Evolutionary conservation across 2,113 vertebrate genomes (phyloP), one percentile per base, ranked within the genome.

Genomic region (Hemiprocne comata): DNA sequence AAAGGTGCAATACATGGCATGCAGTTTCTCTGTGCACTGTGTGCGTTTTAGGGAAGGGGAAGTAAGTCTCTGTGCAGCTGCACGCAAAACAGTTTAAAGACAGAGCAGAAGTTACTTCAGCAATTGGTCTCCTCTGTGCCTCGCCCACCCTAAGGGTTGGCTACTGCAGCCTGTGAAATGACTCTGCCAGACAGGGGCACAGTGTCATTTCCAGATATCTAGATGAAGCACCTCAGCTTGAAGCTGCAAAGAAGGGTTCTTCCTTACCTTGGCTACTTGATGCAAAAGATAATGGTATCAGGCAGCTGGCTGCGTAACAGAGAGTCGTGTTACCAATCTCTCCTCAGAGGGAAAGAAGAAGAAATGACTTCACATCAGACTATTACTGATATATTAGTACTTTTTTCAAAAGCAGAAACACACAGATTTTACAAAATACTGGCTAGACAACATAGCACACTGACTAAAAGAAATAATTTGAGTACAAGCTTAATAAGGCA

Each of bases 401-500:
- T 87, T 94, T 74, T 72, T 60, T 73, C 93, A 91, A 92, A 88
- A 83, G 93, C 87, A 90, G 94, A 79, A 94, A 87, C 65, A 83
- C 81, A 80, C 78, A 71, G 77, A 86, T 88, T 93, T 91, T 95
- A 95, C 67, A 93, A 90, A 94, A 94, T 38, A 88, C 79, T 75
- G 60, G 65, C 65, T 91, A 95, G 92, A 96, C 79, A 93, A 48
- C 7, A 16, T 31, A 86, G 69, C 76, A 95, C 75, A 13, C 72
- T 78, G 82, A 88, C 85, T 74, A 85, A 94, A 94, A 94, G 57
- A 83, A 95, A 76, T 66, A 42, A 85, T 70, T 85, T 38, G 20
- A 87, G 34, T 48, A 89, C 46, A 83, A 64, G 90, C 78, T 90
- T 85, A 94, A 77, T 86, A 95, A 95, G 94, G 85, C 93, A 95